phyloP scores from a whole-genome alignment of 2,888 invertebrate genomes.

The Ichneumoninae sp. region DNA sequence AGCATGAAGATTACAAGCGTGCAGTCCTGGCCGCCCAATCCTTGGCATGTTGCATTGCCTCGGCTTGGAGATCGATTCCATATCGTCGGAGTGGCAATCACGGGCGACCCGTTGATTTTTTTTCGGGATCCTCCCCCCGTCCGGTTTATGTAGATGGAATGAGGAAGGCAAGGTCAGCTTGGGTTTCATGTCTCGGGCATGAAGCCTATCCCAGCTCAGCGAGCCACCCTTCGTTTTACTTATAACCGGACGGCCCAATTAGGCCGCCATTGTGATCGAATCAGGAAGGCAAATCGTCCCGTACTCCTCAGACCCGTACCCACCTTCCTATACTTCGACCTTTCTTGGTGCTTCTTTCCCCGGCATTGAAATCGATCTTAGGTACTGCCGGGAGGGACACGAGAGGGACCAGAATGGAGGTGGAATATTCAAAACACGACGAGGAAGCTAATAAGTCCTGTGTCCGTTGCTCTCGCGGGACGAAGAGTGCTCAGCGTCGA shows the following conservation, averaged over 20 bases:
- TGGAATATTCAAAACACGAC: conserved; percentile 40
- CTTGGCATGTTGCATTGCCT: conserved; percentile 11
- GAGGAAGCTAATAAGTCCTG: conserved; percentile 54
- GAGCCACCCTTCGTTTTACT: conserved; percentile 62
- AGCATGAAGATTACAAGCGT: conserved; percentile 50
- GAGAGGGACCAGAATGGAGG: conserved; percentile 19
- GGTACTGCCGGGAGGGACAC: conserved; percentile 20
- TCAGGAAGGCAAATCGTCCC: conserved; percentile 64
- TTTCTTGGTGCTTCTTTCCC: conserved; percentile 27
- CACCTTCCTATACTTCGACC: conserved; percentile 35
- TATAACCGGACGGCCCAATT: conserved; percentile 67
- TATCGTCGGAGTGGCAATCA: conserved; percentile 54
- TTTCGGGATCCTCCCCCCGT: conserved; percentile 24
- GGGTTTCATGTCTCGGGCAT: conserved; percentile 48
- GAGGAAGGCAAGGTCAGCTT: conserved; percentile 56
- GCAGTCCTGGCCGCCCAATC: conserved; percentile 19
- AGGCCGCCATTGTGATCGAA: conserved; percentile 67
- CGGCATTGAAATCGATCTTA: conserved; percentile 56
- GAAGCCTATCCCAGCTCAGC: conserved; percentile 8
- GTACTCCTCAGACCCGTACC: conserved; percentile 22
- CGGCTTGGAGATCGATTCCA: conserved; percentile 48
- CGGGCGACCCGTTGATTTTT: conserved; percentile 25
- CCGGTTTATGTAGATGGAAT: conserved; percentile 43
- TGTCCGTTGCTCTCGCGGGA: conserved; percentile 36
- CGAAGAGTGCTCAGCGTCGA: conserved; percentile 14